Base-by-base conservation (phyloP, 2,888 invertebrate genomes). In the Epinotia demarniana region DNA sequence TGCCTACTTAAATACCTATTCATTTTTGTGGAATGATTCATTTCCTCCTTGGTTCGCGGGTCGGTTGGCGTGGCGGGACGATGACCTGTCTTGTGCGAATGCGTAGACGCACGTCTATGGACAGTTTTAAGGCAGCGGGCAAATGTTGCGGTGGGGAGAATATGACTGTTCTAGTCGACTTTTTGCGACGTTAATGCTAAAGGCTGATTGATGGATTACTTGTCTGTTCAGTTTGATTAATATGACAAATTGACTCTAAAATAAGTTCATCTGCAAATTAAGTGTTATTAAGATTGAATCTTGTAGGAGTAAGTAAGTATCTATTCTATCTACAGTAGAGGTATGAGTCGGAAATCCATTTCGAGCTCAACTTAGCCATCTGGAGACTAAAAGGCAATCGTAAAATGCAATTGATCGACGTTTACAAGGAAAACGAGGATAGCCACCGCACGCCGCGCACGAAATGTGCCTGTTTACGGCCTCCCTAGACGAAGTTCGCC, bases 11-110 rank as follows among this genome's bases (percentile, higher is more conserved):
- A 58, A 53, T 58, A 27, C 69, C 46, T 46, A 60, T 27, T 60
- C 16, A 46, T 70, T 75, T 75, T 75, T 75, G 60, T 43, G 19
- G 39, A 18, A 58, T 71, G 64, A 75, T 60, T 66, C 70, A 70
- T 53, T 61, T 55, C 66, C 66, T 58, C 11, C 46, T 53, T 3
- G 33, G 53, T 18, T 33, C 33, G 74, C 75, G 70, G 23, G 19
- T 58, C 49, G 49, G 58, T 27, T 18, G 57, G n/a, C 16, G 8
- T 12, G 60, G 63, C 49, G 23, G 16, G 57, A 63, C 74, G 39
- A 46, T 63, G 73, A 62, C 53, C 62, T 63, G 55, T 39, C 23
- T 13, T 16, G 6, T 57, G 57, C 53, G 33, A 53, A n/a, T 58
- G 70, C 75, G 70, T 75, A 49, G 75, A 64, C 75, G 75, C 75